phyloP scores from a whole-genome alignment of 1,140 invertebrate genomes.

The Nasonia longicornis region DNA sequence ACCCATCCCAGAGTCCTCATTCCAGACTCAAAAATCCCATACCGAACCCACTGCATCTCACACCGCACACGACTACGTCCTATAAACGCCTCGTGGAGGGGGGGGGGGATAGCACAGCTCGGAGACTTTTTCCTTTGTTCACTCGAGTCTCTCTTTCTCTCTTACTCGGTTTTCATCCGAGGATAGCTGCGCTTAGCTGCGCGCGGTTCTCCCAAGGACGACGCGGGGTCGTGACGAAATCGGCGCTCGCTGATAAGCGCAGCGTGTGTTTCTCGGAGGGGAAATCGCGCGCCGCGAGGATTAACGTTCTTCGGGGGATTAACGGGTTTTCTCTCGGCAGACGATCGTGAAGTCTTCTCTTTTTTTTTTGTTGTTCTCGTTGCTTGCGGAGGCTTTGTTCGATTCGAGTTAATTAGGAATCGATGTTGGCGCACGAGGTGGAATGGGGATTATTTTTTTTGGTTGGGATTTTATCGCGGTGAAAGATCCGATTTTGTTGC shows the following conservation, averaged over 20 bases:
- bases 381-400: neutral
- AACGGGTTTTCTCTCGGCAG: slow-evolving; percentile 18
- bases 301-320: slow-evolving; percentile 21
- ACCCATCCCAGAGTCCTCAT: neutral
- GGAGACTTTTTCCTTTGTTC: slow-evolving; percentile 21
- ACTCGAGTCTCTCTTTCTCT: no score
- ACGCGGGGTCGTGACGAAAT: slow-evolving; percentile 19
- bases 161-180: neutral
- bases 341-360: neutral
- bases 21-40: neutral
- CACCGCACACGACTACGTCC: neutral
- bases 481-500: no score
- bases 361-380: neutral
- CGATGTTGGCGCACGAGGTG: no score
- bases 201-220: slow-evolving; percentile 1
- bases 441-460: no score
- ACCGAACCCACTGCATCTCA: neutral
- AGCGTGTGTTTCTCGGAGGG: neutral
- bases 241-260: neutral
- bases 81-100: neutral
- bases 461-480: no score
- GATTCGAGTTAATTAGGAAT: no score
- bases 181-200: neutral
- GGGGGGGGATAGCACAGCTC: no score
- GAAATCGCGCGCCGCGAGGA: neutral